Evolutionary conservation across 2,797 vertebrate genomes (phyloP).

Genomic region (Syndactyla subalaris): DNA sequence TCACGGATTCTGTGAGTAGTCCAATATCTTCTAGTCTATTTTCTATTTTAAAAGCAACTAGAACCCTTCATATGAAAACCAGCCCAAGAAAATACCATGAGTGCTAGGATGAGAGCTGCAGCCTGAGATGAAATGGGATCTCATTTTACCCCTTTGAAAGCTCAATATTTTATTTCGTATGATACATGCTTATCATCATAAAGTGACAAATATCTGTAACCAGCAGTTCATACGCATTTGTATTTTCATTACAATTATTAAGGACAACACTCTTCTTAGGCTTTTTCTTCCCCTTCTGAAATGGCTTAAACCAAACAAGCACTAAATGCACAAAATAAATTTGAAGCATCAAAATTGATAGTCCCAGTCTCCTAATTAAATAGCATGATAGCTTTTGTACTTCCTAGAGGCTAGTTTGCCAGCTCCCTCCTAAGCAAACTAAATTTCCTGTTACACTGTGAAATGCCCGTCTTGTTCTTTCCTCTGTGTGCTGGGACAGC

Average conservation of each 20-base stretch:
- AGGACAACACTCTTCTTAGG: not conserved
- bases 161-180: not conserved
- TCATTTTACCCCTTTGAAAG: not conserved
- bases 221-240: not conserved
- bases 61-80: not conserved
- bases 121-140: not conserved
- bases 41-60: not conserved
- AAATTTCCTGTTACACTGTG: not conserved
- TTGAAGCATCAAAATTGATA: not conserved
- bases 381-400: not conserved
- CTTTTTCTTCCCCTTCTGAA: not conserved
- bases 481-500: not conserved
- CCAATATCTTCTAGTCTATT: not conserved
- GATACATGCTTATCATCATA: not conserved
- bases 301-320: not conserved
- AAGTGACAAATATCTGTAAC: not conserved
- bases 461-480: not conserved
- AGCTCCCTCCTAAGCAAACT: not conserved
- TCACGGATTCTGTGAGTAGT: not conserved
- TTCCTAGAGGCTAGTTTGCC: not conserved
- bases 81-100: not conserved
- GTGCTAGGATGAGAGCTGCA: not conserved
- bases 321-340: not conserved
- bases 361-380: not conserved
- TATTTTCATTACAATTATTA: not conserved